Base-by-base conservation (phyloP, 2,113 vertebrate genomes). In the Engystomops pustulosus region DNA sequence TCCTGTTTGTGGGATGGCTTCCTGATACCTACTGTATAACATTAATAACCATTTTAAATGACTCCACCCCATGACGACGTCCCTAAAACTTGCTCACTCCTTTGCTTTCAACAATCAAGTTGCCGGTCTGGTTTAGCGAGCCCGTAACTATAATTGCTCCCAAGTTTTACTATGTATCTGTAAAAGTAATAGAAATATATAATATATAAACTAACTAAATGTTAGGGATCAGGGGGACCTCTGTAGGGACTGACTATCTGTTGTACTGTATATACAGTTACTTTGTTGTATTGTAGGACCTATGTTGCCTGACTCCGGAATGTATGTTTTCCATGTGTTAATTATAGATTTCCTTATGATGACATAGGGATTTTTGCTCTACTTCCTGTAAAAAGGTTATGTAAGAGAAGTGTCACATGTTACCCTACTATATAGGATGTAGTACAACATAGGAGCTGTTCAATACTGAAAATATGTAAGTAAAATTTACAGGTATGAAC, bases 41-140 rank as follows among this genome's bases (percentile, higher is more conserved):
- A 49, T 60, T 17, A 17, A 6, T 47, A 76, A 76, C 70, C 23
- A 10, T 65, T 76, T 32, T 49, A 65, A 11, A 41, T 36, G 0
- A 25, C 81, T 77, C 71, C 71, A 77, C 81, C 71, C 47, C 11
- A 25, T 36, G 32, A 71, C 49, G 18, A 10, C 67, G 55, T 51
- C 67, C 27, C 65, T 36, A 51, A 44, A 65, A 70, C 20, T 47
- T 47, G 51, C 36, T 62, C 49, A 71, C 68, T 74, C 69, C 51
- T 38, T 74, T 23, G 6, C 53, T 47, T 20, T 36, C 8, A 51
- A 12, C 44, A 9, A 53, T 65, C 30, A 36, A 67, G 81, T 32
- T 36, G 72, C 17, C 41, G 11, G 41, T 20, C 81, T 51, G 41
- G 81, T 84, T 77, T 14, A n/a, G 18, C 81, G 17, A 68, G 44